Evolutionary conservation across 2,888 invertebrate genomes (phyloP).

Genomic region (Idaea straminata): DNA sequence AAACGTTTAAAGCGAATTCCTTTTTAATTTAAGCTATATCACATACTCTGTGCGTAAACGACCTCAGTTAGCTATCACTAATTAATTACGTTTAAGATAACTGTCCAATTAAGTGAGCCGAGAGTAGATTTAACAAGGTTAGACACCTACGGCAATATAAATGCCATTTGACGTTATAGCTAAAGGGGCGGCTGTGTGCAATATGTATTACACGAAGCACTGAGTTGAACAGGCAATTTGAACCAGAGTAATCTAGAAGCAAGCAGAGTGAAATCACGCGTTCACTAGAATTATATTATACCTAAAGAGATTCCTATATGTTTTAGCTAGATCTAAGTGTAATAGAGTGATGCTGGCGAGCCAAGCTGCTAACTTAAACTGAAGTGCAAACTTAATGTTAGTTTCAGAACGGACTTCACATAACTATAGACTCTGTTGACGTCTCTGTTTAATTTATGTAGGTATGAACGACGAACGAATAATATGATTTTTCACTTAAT

Average conservation of each 20-base stretch:
- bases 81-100: constrained; percentile 23
- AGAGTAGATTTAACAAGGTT: constrained; percentile 18
- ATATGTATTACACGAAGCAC: constrained; percentile 52
- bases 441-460: neutral
- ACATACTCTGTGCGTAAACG: neutral
- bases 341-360: constrained; percentile 38
- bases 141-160: constrained; percentile 15
- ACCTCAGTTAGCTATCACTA: constrained; percentile 9
- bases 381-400: constrained; percentile 58
- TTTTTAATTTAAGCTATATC: constrained; percentile 10
- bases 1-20: constrained; percentile 11
- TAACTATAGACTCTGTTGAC: neutral
- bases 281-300: constrained; percentile 14
- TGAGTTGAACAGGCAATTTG: constrained; percentile 52
- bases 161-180: constrained; percentile 33
- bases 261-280: constrained; percentile 38
- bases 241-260: constrained; percentile 48
- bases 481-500: constrained; percentile 3
- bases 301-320: constrained; percentile 14
- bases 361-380: constrained; percentile 51
- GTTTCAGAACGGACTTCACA: constrained; percentile 39
- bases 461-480: constrained; percentile 8
- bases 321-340: constrained; percentile 27
- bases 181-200: constrained; percentile 44
- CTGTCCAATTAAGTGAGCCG: constrained; percentile 29